A percentile compares a stretch with the other conserved stretches of the same genome.
These are phyloP conservation scores for Tapirus indicus DNA, from an alignment of 2,797 vertebrate species.

Conservation along the genomic window DNA sequence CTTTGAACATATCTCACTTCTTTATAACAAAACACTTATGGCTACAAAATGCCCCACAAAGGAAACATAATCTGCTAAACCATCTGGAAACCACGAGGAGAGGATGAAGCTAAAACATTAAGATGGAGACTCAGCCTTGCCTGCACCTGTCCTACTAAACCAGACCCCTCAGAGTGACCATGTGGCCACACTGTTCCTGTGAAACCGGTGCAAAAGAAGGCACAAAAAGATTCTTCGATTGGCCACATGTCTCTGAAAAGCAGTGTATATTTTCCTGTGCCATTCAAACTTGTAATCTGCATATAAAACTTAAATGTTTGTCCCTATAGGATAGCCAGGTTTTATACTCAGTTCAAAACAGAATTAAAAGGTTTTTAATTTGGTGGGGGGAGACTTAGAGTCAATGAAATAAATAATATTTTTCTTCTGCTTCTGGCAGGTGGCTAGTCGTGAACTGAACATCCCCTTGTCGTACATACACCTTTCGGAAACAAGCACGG, in stretches of 20 bases:
- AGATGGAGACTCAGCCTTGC: not conserved
- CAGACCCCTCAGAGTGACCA: not conserved
- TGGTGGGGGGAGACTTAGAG: not conserved
- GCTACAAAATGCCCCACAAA: not conserved
- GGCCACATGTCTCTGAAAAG: not conserved
- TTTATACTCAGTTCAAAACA: not conserved
- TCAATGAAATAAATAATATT: not conserved
- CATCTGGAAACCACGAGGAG: not conserved
- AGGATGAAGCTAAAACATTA: not conserved
- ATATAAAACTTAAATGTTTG: not conserved
- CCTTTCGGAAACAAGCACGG: conserved; percentile 92
- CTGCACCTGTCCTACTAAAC: not conserved
- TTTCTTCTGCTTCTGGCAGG: conserved; percentile 83
- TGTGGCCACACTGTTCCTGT: not conserved
- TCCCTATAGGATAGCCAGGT: not conserved
- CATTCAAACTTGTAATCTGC: not conserved
- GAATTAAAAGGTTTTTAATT: not conserved
- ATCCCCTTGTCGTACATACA: conserved; percentile 90
- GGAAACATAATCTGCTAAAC: not conserved
- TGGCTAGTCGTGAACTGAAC: conserved; percentile 92
- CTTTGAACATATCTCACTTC: not conserved
- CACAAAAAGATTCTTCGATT: not conserved
- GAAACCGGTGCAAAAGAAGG: not conserved
- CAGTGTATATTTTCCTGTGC: not conserved
- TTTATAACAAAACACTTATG: not conserved